These are phyloP conservation scores for Tretioscincus oriximinensis DNA, from an alignment of 2,113 vertebrate genomes.

Conservation along the genomic window DNA sequence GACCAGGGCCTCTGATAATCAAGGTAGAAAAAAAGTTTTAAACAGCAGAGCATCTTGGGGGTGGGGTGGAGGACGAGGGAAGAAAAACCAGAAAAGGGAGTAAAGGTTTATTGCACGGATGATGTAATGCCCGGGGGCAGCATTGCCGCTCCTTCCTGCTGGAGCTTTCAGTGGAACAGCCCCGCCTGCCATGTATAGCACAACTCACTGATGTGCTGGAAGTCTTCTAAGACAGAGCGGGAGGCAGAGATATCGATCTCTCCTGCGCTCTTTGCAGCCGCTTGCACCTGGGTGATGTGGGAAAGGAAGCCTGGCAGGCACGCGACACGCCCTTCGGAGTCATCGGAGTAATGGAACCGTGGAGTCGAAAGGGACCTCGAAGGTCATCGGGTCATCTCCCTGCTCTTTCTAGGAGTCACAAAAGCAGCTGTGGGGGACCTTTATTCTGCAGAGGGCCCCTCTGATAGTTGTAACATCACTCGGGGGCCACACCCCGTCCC, in stretches of 20 bases:
- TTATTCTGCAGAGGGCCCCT: too few relatives aligned
- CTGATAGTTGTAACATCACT: too few relatives aligned
- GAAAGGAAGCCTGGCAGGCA: background rate
- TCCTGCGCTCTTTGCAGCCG: too few relatives aligned
- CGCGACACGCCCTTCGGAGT: background rate
- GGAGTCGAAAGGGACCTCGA: too few relatives aligned
- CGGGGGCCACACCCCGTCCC: background rate
- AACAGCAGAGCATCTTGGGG: background rate
- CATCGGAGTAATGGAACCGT: too few relatives aligned
- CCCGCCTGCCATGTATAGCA: background rate
- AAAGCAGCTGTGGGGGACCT: too few relatives aligned
- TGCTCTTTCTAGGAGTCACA: too few relatives aligned
- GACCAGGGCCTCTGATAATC: background rate
- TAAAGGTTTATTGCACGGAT: background rate
- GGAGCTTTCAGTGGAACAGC: background rate
- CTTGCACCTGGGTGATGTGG: background rate
- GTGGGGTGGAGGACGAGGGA: background rate
- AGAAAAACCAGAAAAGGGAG: too few relatives aligned
- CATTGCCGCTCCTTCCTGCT: background rate
- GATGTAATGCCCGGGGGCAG: background rate
- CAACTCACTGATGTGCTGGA: constrained; percentile 1
- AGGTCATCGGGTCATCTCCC: too few relatives aligned
- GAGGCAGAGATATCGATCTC: background rate
- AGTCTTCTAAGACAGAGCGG: background rate
- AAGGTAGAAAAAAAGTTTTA: background rate